Evolutionary conservation across 2,888 invertebrate species (phyloP), one percentile per base, ranked within the genome.

Genomic region (Cryptocephalus moraei): DNA sequence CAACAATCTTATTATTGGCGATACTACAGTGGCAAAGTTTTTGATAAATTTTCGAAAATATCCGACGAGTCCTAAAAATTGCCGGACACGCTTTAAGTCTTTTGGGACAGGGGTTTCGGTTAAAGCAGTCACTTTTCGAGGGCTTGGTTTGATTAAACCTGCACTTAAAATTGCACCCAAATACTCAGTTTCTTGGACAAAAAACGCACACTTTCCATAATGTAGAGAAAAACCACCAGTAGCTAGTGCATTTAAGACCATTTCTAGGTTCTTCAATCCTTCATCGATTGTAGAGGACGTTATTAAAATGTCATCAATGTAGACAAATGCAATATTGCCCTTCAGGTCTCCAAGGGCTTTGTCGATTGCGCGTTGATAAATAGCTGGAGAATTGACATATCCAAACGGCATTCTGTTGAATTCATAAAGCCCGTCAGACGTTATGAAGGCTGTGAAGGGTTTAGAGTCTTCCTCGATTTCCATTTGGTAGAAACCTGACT

Each of bases 1-100:
- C 44, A 54, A 48, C 12, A 58, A 43, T 10, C 36, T 40, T 3
- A 47, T 44, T 33, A 59, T 52, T 40, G 55, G 50, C 12, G 52
- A 49, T 1, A 50, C 51, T 8, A 49, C 32, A n/a, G 11, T 11
- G n/a, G 55, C 41, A 50, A 54, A 56, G 9, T 42, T 34, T 39
- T 46, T 11, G 32, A 54, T 51, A 34, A 54, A 54, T 4, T 47
- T n/a, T n/a, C n/a, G n/a, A n/a, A n/a, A n/a, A n/a, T n/a, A n/a
- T n/a, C n/a, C n/a, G n/a, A n/a, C n/a, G 46, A 52, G 46, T 11
- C 51, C 54, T 48, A 56, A 36, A 34, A 58, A 53, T 41, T 55
- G 52, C 8, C 54, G 33, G 8, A 59, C 54, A 8, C 50, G 47
- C 46, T 52, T 56, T 4, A 54, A 44, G 45, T 56, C 48, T n/a